Percentiles rank a stretch among this genome's conserved stretches.
Evolutionary conservation across 2,113 vertebrate genomes (phyloP).

Genomic region (Sebastes fasciatus): DNA sequence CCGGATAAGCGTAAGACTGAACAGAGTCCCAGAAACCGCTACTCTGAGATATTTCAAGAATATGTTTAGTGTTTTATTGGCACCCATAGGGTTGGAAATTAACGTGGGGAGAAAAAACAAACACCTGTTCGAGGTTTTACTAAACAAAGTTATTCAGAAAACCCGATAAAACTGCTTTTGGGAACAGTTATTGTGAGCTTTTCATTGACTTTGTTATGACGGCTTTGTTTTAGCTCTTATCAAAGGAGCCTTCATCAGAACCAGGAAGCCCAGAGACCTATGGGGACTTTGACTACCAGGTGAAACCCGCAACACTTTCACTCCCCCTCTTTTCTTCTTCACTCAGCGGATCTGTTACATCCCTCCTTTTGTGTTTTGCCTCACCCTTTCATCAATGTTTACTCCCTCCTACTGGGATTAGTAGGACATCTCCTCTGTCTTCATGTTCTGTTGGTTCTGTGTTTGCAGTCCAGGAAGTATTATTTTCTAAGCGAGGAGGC

Average conservation of each 20-base stretch:
- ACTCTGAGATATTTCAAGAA: conserved; percentile 41
- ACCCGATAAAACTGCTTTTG: background rate
- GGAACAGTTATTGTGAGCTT: background rate
- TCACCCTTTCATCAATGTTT: conserved; percentile 6
- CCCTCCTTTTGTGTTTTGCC: conserved; percentile 15
- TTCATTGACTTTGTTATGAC: background rate
- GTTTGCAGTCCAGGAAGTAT: conserved; percentile 90
- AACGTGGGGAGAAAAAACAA: background rate
- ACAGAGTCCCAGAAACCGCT: conserved; percentile 26
- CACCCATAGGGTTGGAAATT: background rate
- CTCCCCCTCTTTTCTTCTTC: background rate
- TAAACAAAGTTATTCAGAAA: conserved; percentile 17
- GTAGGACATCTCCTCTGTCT: conserved; percentile 30
- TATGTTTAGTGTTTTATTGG: conserved; percentile 25
- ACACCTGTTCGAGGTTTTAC: background rate
- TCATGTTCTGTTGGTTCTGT: background rate
- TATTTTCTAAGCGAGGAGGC: conserved; percentile 92
- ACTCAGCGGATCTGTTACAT: conserved; percentile 4
- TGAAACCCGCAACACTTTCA: conserved; percentile 54
- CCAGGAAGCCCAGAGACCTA: conserved; percentile 86
- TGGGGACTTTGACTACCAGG: conserved; percentile 92
- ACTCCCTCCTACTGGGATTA: background rate
- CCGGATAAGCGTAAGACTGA: conserved; percentile 36
- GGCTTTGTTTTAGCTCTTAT: conserved; percentile 84
- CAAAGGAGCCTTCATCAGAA: conserved; percentile 85